Evolutionary conservation across 1,140 invertebrate species (phyloP), one percentile per base, ranked within the genome.

Genomic region (Batillaria attramentaria): DNA sequence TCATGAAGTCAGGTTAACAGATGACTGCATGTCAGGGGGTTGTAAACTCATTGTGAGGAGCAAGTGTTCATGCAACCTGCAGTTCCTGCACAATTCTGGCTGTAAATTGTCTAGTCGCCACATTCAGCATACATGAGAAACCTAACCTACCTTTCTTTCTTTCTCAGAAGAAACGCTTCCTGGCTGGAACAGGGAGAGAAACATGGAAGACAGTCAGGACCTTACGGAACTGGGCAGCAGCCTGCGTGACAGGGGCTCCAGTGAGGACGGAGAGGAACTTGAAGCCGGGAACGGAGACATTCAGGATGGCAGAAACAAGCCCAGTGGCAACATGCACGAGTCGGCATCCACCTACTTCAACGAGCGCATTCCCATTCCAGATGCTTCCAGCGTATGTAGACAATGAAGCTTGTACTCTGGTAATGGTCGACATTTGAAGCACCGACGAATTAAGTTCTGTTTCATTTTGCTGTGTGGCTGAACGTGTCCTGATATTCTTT

Each of bases 321-420:
- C 31, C 10, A 62, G 46, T 18, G 62, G 62, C 18, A 60, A 18
- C 18, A n/a, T 3, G 20, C 66, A 39, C 68, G n/a, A 62, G 20
- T 72, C 60, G 3, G 79, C 79, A 0, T 83, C 81, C 10, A 93
- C 94, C 2, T 94, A 94, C 84, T 94, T 94, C 87, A 91, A 94
- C 81, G 91, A 94, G 81, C 93, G 91, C 83, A 92, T 94, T 70
- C 88, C 87, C 2, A 93, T 94, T 82, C 94, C 94, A 13, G 91
- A 93, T 54, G 84, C 88, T 73, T 91, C 92, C 79, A 89, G 88
- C 85, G 93, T 93, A 88, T 89, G 89, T 78, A 16, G 28, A 37
- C 10, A 24, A 3, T 42, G 24, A 18, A 24, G 28, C n/a, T n/a
- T n/a, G n/a, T n/a, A n/a, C n/a, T n/a, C n/a, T n/a, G n/a, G n/a